These are phyloP conservation scores for Melangyna quadrimaculata DNA, from an alignment of 2,888 invertebrate genomes.

Conservation along the genomic window DNA sequence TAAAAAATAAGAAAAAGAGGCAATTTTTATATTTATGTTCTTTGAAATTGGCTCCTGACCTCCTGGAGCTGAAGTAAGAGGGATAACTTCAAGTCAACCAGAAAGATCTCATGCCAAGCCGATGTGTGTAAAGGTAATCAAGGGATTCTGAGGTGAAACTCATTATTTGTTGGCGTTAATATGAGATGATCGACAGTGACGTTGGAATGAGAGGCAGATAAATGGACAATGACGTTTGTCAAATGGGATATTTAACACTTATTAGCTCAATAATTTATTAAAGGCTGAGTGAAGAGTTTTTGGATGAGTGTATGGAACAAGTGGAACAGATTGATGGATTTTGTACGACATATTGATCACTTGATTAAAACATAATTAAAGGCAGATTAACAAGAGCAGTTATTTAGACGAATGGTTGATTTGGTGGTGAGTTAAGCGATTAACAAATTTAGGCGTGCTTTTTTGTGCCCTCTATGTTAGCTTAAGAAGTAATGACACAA, in stretches of 20 bases:
- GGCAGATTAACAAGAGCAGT: not conserved
- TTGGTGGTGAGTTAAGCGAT: too few relatives aligned
- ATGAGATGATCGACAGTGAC: conserved; percentile 51
- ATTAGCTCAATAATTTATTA: not conserved
- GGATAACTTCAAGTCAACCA: conserved; percentile 1
- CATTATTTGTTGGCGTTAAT: conserved; percentile 60
- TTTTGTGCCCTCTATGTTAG: too few relatives aligned
- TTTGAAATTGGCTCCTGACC: conserved; percentile 58
- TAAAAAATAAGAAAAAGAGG: conserved; percentile 49
- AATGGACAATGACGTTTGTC: conserved; percentile 16
- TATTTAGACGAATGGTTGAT: too few relatives aligned
- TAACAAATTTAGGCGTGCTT: too few relatives aligned
- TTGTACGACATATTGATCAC: not conserved
- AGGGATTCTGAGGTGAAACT: conserved; percentile 49
- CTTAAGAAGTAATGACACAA: too few relatives aligned
- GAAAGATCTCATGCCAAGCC: conserved; percentile 38
- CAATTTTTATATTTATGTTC: conserved; percentile 47
- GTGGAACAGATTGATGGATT: not conserved
- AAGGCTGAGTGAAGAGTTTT: not conserved
- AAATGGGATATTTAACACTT: conserved; percentile 4
- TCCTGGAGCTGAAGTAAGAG: conserved; percentile 38
- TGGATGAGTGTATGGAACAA: not conserved
- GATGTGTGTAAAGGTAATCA: too few relatives aligned
- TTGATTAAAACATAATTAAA: not conserved
- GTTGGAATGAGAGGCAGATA: not conserved